Evolutionary conservation across 2,797 vertebrate species (phyloP).

Genomic region (Sebastes matsubarae): DNA sequence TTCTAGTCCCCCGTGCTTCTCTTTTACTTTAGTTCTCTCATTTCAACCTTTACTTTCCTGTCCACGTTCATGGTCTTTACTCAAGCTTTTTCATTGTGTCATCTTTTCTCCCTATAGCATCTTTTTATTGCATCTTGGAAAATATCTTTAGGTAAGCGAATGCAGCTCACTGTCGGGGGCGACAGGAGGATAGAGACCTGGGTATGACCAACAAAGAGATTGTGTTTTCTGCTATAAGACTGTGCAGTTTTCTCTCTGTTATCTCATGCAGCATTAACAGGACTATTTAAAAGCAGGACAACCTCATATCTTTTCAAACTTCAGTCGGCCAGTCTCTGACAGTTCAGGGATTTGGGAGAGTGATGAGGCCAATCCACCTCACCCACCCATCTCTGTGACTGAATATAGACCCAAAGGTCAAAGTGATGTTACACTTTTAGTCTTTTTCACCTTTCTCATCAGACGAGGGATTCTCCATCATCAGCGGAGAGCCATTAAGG

Average conservation of each 20-base stretch:
- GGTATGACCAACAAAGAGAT: neutral
- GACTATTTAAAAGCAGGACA: constrained; percentile 14
- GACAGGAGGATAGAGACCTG: neutral
- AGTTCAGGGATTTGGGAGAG: constrained; percentile 30
- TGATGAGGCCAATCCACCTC: constrained; percentile 43
- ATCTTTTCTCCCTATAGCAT: neutral
- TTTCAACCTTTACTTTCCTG: neutral
- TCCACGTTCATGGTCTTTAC: constrained; percentile 1
- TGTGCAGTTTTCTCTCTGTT: neutral
- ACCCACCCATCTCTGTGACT: constrained; percentile 42
- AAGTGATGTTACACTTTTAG: constrained; percentile 69
- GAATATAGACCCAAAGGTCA: constrained; percentile 71
- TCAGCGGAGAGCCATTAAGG: constrained; percentile 78
- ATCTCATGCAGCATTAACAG: constrained; percentile 3
- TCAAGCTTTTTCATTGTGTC: constrained; percentile 14
- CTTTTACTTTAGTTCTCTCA: neutral
- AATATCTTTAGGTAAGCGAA: neutral
- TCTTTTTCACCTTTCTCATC: constrained; percentile 77
- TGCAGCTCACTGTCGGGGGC: neutral
- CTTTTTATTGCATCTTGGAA: constrained; percentile 11
- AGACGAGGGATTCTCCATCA: constrained; percentile 81
- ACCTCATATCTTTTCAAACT: constrained; percentile 16
- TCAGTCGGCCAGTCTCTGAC: constrained; percentile 20
- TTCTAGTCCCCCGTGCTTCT: neutral
- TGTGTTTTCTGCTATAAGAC: neutral